Evolutionary conservation across 2,113 vertebrate species (phyloP), one percentile per base, ranked within the genome.

Genomic region (Megaceryle torquata): DNA sequence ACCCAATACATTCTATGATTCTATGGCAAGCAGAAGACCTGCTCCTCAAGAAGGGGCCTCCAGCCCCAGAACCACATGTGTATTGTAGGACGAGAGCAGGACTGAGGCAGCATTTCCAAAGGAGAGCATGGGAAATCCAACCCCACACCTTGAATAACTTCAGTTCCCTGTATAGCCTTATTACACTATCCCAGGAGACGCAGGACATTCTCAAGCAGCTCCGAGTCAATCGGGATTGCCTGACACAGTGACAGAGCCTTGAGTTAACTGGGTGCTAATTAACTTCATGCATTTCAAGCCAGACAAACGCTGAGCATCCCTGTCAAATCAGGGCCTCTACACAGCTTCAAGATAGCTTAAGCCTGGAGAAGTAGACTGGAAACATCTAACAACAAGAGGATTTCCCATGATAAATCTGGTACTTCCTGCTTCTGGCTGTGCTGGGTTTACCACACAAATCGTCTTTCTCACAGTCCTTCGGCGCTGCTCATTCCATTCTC

Each of bases 371-470:
- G 92, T 43, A 93, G 87, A 63, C 89, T 95, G 93, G 95, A 96
- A 96, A 94, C 92, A 94, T 95, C 91, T 95, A 95, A 96, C 94
- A 95, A 96, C 63, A 94, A 85, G 94, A 97, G 96, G 96, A 95
- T 96, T 97, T 97, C 94, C 96, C 94, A 95, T 96, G 95, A 96
- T 94, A 96, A 96, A 96, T 96, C 95, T 89, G 83, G 95, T 95
- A 97, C 94, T 96, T 95, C 96, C 95, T 95, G 95, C 95, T 96
- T 96, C 95, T 97, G 95, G 56, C 93, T 95, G 96, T 75, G 95
- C 94, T 95, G 86, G 96, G 96, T 95, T 97, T 97, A 96, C 93
- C 93, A 95, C 93, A 97, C 91, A 97, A 95, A 90, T 88, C 16
- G 92, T 93, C 86, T 93, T 96, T 95, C 97, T 96, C 93, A 93